Evolutionary conservation across 1,140 invertebrate species (phyloP).

Genomic region (Calycopis cecrops): DNA sequence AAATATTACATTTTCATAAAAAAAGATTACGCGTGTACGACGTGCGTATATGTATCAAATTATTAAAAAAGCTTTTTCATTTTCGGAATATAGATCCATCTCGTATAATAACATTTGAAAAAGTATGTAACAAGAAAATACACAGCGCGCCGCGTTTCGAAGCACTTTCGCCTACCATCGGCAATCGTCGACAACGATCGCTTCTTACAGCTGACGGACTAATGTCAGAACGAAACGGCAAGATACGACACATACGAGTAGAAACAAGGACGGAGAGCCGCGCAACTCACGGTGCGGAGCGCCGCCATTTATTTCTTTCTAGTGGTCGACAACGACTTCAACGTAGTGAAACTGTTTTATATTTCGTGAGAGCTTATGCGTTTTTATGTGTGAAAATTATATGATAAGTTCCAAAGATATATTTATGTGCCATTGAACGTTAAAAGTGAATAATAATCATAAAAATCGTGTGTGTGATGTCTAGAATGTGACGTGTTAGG

Average conservation of each 20-base stretch:
- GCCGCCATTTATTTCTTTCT: conserved; percentile 68
- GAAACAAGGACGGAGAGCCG: conserved; percentile 40
- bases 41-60: too few species aligned
- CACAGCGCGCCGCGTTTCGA: conserved; percentile 30
- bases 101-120: neutral
- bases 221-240: conserved; percentile 42
- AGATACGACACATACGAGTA: conserved; percentile 26
- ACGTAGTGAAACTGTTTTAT: conserved; percentile 62
- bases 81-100: too few species aligned
- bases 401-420: conserved; percentile 51
- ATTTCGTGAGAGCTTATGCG: conserved; percentile 49
- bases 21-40: too few species aligned
- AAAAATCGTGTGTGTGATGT: conserved; percentile 37
- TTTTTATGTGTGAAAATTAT: conserved; percentile 67
- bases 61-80: too few species aligned
- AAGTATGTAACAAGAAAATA: conserved; percentile 3
- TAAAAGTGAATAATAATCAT: conserved; percentile 30
- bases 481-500: conserved; percentile 38
- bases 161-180: conserved; percentile 63
- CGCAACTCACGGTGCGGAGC: conserved; percentile 53
- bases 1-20: too few species aligned
- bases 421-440: conserved; percentile 35
- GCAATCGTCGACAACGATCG: conserved; percentile 41
- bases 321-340: conserved; percentile 47
- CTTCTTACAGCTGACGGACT: conserved; percentile 62